These are phyloP conservation scores for Tragulus kanchil DNA, from an alignment of 2,113 vertebrate species.

Conservation along the genomic window DNA sequence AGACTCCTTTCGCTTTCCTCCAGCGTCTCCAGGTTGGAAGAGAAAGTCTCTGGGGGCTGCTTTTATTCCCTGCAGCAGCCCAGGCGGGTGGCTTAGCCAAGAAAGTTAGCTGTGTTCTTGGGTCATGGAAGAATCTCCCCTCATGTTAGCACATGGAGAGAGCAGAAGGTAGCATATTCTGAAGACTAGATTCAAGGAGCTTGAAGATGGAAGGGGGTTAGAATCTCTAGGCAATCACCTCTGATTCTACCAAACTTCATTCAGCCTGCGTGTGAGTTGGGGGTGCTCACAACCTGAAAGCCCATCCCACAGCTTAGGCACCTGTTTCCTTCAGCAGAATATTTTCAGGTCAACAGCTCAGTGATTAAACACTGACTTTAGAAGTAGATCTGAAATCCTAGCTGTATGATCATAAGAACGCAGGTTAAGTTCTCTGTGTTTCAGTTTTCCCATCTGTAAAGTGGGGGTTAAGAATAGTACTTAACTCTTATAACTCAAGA, in stretches of 20 bases:
- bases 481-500: background rate
- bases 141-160: background rate
- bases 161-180: background rate
- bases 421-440: background rate
- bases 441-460: slow-evolving; percentile 11
- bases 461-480: background rate
- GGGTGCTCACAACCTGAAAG: background rate
- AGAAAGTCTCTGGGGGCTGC: background rate
- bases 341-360: background rate
- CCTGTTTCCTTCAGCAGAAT: no score
- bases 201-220: background rate
- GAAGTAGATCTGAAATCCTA: background rate
- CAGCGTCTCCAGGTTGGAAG: background rate
- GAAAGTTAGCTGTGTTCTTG: background rate
- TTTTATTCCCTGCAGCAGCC: background rate
- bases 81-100: background rate
- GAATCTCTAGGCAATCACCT: background rate
- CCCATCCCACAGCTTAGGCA: no score
- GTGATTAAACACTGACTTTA: background rate
- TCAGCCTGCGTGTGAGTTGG: background rate
- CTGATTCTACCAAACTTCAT: background rate
- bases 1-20: slow-evolving; percentile 7
- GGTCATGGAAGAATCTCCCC: background rate
- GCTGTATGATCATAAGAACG: background rate
- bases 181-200: background rate